These are phyloP conservation scores for Pseudachorutes palmiensis DNA, from an alignment of 1,140 invertebrate genomes.

Conservation along the genomic window DNA sequence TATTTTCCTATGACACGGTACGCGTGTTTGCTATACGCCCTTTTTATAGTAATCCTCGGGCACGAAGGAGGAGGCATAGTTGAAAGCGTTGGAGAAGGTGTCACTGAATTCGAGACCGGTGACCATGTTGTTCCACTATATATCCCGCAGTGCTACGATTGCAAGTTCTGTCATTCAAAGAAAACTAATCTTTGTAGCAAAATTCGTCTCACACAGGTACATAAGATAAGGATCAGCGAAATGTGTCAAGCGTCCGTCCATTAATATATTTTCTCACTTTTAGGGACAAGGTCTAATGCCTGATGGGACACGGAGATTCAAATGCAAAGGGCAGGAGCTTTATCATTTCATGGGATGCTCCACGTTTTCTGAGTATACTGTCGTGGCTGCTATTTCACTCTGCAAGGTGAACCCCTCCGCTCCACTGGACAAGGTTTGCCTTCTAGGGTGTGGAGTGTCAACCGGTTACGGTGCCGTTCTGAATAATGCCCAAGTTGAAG, in stretches of 20 bases:
- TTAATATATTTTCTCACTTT: neutral
- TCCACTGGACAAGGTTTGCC: constrained; percentile 68
- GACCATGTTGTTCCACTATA: constrained; percentile 93
- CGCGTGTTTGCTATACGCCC: no score
- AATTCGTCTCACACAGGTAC: constrained; percentile 69
- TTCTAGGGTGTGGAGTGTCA: constrained; percentile 89
- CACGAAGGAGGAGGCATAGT: constrained; percentile 77
- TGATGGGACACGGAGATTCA: constrained; percentile 86
- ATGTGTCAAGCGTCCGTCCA: neutral
- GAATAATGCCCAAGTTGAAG: constrained; percentile 88
- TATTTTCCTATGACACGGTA: no score
- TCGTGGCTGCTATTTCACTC: constrained; percentile 90
- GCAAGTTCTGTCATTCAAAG: constrained; percentile 89
- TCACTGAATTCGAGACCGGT: constrained; percentile 73
- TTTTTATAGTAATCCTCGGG: constrained; percentile 1
- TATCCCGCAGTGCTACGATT: constrained; percentile 90
- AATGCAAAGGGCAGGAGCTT: constrained; percentile 78
- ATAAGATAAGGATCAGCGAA: constrained; percentile 4
- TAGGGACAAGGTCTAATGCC: constrained; percentile 88
- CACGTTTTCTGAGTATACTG: constrained; percentile 95
- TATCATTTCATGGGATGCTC: constrained; percentile 98
- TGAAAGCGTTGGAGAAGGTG: constrained; percentile 90
- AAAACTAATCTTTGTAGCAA: constrained; percentile 97
- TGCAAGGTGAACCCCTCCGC: constrained; percentile 10
- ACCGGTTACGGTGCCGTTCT: constrained; percentile 88